These are phyloP conservation scores for Apis dorsata DNA, from an alignment of 1,140 invertebrate species.

Conservation along the genomic window DNA sequence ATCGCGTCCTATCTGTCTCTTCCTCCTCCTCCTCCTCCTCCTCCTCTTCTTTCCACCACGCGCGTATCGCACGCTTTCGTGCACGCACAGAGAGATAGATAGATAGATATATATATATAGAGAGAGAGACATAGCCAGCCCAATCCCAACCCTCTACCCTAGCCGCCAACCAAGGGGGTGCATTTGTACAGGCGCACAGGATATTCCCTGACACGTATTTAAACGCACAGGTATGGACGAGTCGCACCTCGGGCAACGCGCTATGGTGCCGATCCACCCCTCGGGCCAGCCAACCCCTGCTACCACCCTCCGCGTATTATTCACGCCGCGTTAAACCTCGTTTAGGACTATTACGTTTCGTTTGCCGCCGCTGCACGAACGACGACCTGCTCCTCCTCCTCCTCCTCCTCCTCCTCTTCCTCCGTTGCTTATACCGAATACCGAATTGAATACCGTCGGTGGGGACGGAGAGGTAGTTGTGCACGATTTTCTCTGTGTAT, in stretches of 20 bases:
- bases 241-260: constrained; percentile 48
- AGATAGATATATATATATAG: neutral
- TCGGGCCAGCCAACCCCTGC: constrained; percentile 22
- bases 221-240: constrained; percentile 50
- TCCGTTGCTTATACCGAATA: constrained; percentile 52
- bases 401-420: neutral
- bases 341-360: constrained; percentile 73
- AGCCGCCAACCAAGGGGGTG: neutral
- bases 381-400: neutral
- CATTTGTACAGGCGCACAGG: constrained; percentile 2
- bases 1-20: neutral
- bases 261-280: constrained; percentile 27
- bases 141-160: neutral
- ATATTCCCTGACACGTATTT: constrained; percentile 48
- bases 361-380: constrained; percentile 47
- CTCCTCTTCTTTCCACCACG: neutral
- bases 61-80: neutral
- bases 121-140: neutral
- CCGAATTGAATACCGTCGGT: constrained; percentile 54
- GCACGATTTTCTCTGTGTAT: constrained; percentile 31
- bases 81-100: neutral
- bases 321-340: constrained; percentile 73
- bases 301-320: constrained; percentile 63
- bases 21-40: neutral
- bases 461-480: neutral